Evolutionary conservation across 2,797 vertebrate genomes (phyloP).

Genomic region (Lacerta viridis): DNA sequence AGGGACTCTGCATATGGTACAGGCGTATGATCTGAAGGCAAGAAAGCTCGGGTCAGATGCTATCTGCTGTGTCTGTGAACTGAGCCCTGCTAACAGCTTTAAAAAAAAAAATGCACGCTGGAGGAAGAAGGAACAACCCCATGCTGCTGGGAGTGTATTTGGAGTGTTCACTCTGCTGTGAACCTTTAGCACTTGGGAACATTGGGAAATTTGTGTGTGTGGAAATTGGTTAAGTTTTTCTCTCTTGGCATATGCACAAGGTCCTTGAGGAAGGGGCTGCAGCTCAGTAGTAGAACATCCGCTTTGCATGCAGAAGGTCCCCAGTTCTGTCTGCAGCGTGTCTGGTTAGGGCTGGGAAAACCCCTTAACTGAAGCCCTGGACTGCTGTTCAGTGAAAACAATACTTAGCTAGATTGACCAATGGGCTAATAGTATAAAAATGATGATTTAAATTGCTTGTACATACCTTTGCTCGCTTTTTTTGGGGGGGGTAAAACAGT

Average conservation of each 20-base stretch:
- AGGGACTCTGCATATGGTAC: slow-evolving; percentile 64
- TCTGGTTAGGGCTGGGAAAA: too few species aligned
- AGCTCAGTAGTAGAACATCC: too few species aligned
- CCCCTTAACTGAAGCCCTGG: too few species aligned
- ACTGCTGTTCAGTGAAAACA: too few species aligned
- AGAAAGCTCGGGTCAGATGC: slow-evolving; percentile 43
- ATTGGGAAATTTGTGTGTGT: slow-evolving; percentile 65
- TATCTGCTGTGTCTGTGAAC: slow-evolving; percentile 8
- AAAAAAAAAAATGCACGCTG: background rate
- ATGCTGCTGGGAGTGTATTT: slow-evolving; percentile 10
- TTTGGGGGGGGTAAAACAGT: too few species aligned
- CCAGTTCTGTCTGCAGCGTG: too few species aligned
- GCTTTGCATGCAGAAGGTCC: too few species aligned
- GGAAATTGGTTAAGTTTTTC: slow-evolving; percentile 65
- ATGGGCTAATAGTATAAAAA: background rate
- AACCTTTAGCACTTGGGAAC: slow-evolving; percentile 69
- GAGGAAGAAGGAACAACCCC: slow-evolving; percentile 13
- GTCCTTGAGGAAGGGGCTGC: too few species aligned
- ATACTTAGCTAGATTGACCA: too few species aligned
- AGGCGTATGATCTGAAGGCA: slow-evolving; percentile 68
- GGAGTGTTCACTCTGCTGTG: slow-evolving; percentile 26
- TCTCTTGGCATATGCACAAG: slow-evolving; percentile 1
- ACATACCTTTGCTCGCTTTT: too few species aligned
- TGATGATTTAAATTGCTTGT: too few species aligned
- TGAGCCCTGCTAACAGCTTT: slow-evolving; percentile 34